Evolutionary conservation across 2,797 vertebrate genomes (phyloP), one percentile per base, ranked within the genome.

Genomic region (Phoebastria nigripes): DNA sequence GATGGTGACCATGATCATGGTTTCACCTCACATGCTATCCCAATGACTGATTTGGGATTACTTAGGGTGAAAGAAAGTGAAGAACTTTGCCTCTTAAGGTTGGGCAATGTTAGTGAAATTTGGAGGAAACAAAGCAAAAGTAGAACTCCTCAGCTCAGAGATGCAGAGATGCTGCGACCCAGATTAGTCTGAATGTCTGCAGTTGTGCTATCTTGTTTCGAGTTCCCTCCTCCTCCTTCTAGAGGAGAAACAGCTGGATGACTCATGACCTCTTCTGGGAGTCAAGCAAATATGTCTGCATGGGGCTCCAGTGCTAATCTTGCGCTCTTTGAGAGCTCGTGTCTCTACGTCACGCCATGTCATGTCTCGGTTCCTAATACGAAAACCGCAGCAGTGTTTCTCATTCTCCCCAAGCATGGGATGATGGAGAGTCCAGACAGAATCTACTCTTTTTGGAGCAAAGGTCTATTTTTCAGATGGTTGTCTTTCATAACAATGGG

Each of bases 1-100:
- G 0, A 0, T 58, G 47, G 47, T 77, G 35, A 49, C 31, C 0
- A 0, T 16, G 51, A 22, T 42, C 8, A 2, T 33, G 14, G 29
- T 28, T 93, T 80, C 19, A 49, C 29, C 19, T 78, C 61, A 37
- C 2, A 3, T 78, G 37, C 28, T 59, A 15, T 80, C 31, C 47
- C 39, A 42, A 9, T 35, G 55, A 17, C 35, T 33, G 31, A 9
- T 66, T 58, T 59, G 51, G 54, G 54, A 35, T 82, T 88, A 37
- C 26, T 71, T 51, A 25, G 14, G 39, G 19, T 33, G 33, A 77
- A 82, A 82, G n/a, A 54, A 65, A 33, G 14, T 10, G 12, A 66
- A 89, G 58, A 87, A 28, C 12, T 62, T 79, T 52, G 26, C 26
- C 14, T 77, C 28, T n/a, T 85, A 56, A 78, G 33, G 11, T 29